These are phyloP conservation scores for Heliconius hewitsoni DNA, from an alignment of 1,140 invertebrate genomes.

Conservation along the genomic window DNA sequence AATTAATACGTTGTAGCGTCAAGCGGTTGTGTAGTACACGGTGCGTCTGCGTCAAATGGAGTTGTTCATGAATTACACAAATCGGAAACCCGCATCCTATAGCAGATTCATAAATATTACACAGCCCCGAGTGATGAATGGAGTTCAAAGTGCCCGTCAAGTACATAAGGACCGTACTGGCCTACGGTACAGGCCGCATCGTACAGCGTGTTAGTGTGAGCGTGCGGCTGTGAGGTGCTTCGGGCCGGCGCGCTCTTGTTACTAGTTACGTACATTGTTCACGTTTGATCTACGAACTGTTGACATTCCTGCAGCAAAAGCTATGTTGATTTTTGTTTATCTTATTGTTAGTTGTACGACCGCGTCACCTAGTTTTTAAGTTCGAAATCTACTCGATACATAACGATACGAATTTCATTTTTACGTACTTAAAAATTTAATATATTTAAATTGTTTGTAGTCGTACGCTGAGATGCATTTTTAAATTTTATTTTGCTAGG, in stretches of 20 bases:
- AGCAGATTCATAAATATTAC: neutral
- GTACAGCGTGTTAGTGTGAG: slow-evolving; percentile 1
- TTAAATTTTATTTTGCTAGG: slow-evolving; percentile 63
- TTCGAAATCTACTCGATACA: slow-evolving; percentile 48
- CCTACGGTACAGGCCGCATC: neutral
- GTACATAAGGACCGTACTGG: slow-evolving; percentile 40
- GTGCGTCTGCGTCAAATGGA: slow-evolving; percentile 31
- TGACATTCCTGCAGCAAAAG: slow-evolving; percentile 77
- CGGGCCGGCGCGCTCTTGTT: slow-evolving; percentile 65
- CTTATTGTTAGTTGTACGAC: slow-evolving; percentile 63
- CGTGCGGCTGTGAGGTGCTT: slow-evolving; percentile 53
- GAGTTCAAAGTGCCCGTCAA: slow-evolving; percentile 64
- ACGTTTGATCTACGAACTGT: slow-evolving; percentile 75
- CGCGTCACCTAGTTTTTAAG: slow-evolving; percentile 67
- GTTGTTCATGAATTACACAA: neutral
- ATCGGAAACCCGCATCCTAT: neutral
- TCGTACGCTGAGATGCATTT: slow-evolving; percentile 73
- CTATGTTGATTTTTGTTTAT: slow-evolving; percentile 78
- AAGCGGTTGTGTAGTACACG: slow-evolving; percentile 47
- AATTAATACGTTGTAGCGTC: slow-evolving; percentile 12
- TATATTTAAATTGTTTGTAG: slow-evolving; percentile 65
- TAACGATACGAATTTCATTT: slow-evolving; percentile 67
- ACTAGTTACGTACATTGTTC: slow-evolving; percentile 52
- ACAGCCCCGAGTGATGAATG: slow-evolving; percentile 51
- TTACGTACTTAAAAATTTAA: slow-evolving; percentile 72